Evolutionary conservation across 1,140 invertebrate genomes (phyloP).

Genomic region (Papilio polyxenes): DNA sequence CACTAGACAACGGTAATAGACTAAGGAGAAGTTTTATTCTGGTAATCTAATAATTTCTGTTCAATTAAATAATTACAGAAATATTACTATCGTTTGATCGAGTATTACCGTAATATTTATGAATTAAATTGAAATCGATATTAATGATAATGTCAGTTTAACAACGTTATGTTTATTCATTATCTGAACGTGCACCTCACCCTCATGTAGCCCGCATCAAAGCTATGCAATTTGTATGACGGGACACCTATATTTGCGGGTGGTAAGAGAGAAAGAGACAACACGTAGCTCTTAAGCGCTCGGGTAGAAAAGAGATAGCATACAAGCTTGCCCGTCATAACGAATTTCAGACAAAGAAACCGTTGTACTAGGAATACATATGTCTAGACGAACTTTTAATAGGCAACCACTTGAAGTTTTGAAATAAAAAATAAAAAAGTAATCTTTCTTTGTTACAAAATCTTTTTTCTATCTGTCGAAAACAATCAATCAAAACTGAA

Average conservation of each 20-base stretch:
- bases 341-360: constrained; percentile 25
- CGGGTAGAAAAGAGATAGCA: not conserved
- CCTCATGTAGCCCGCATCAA: constrained; percentile 8
- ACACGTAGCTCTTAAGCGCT: not conserved
- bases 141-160: not conserved
- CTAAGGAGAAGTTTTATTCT: not conserved
- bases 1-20: not conserved
- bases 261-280: constrained; percentile 15
- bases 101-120: not conserved
- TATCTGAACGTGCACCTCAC: not conserved
- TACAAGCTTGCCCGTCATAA: not conserved
- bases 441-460: not conserved
- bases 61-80: not conserved
- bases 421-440: not conserved
- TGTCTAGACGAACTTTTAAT: not conserved
- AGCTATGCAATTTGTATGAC: constrained; percentile 25
- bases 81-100: not conserved
- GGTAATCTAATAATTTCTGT: not conserved
- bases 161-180: not conserved
- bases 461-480: not conserved
- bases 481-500: not conserved
- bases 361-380: constrained; percentile 24
- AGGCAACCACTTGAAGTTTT: not conserved
- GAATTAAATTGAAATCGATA: not conserved
- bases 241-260: constrained; percentile 19